phyloP scores from a whole-genome alignment of 1,140 invertebrate genomes.

The Bombus balteatus region DNA sequence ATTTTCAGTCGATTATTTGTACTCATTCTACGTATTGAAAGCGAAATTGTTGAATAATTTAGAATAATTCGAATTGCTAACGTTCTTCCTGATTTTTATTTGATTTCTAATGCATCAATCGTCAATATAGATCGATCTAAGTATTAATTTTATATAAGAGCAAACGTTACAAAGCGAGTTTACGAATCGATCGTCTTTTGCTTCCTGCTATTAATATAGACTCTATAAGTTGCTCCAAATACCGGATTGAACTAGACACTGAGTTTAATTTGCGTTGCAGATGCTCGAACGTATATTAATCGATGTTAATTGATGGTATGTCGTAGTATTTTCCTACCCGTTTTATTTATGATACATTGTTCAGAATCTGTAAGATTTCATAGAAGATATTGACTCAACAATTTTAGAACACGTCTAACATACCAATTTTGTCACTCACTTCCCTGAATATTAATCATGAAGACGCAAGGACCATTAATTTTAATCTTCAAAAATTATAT shows the following conservation, averaged over 20 bases:
- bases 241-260: neutral
- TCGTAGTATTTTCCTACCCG: slow-evolving; percentile 16
- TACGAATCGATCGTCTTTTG: neutral
- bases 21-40: neutral
- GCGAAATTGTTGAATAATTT: neutral
- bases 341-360: neutral
- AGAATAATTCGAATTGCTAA: neutral
- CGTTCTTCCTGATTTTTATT: neutral
- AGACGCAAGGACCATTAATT: neutral
- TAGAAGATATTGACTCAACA: neutral
- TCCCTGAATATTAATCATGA: slow-evolving; percentile 23
- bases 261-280: slow-evolving; percentile 16
- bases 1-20: neutral
- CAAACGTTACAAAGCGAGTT: neutral
- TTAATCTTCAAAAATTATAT: neutral
- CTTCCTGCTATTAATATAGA: neutral
- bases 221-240: neutral
- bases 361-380: neutral
- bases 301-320: slow-evolving; percentile 43
- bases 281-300: slow-evolving; percentile 30
- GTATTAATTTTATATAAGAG: neutral
- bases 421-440: neutral
- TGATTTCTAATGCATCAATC: neutral
- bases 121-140: neutral
- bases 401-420: neutral